Base-by-base conservation (phyloP, 2,888 invertebrate genomes). In the Phortica magna region DNA sequence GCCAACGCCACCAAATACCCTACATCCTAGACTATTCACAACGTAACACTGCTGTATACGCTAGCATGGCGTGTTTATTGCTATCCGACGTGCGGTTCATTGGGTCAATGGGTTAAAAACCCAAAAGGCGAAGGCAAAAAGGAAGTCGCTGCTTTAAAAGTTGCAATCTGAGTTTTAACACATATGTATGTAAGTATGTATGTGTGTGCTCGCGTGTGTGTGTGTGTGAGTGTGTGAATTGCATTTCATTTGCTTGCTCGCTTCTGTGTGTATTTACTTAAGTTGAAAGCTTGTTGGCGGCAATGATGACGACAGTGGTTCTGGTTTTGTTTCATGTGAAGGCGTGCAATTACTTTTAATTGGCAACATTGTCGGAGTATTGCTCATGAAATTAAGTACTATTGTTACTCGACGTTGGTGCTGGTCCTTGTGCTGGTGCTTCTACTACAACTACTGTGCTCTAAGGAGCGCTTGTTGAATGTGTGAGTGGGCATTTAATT, bases 401-500 rank as follows among this genome's bases (percentile, higher is more conserved):
- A 68, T 68, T 68, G 43, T 68, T 68, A 43, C 68, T 43, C 48
- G 43, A 68, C 39, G 61, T 5, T 59, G 59, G 17, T 59, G 17
- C 22, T 59, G 17, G 17, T 59, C 19, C 7, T 12, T 9, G 12
- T 6, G 12, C n/a, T 53, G 12, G 53, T n/a, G 53, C n/a, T 14
- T 14, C 12, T 53, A 12, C 14, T 17, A 22, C 22, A 59, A 65
- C 39, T 10, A 5, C 39, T 12, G 41, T n/a, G 10, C 12, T 41
- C 7, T 9, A 67, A 67, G 22, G 53, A 48, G 31, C 74, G 42
- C 9, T 14, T 17, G 55, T 31, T 65, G 55, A 73, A 73, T 77
- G 80, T 74, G 48, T n/a, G 19, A 14, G 57, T 57, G 22, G 31
- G 70, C 78, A 77, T 75, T 78, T 88, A 85, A 85, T 83, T 88